phyloP scores from a whole-genome alignment of 2,888 invertebrate species.

The Drosophila yooni region DNA sequence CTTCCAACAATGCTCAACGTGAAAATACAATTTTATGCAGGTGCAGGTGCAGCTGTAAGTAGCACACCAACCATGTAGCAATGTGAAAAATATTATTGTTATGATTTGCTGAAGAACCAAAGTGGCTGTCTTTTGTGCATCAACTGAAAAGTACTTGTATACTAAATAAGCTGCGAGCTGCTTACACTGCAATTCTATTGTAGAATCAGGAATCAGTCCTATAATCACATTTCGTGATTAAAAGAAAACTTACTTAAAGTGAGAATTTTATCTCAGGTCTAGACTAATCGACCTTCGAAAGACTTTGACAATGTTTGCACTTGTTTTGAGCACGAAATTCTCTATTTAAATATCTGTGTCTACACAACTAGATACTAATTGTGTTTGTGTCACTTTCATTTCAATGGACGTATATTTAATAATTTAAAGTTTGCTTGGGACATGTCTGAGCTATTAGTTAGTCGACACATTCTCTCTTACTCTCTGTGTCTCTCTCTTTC shows the following conservation, averaged over 20 bases:
- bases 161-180: not conserved
- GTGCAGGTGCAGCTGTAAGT: not conserved
- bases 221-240: not conserved
- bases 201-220: no score
- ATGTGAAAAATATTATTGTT: constrained; percentile 25
- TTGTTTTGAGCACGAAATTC: not conserved
- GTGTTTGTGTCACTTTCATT: not conserved
- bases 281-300: not conserved
- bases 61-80: not conserved
- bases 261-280: not conserved
- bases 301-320: not conserved
- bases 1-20: not conserved
- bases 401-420: not conserved
- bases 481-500: not conserved
- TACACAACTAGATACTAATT: not conserved
- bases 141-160: not conserved
- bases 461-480: no score
- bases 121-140: not conserved
- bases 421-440: not conserved
- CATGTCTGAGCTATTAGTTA: not conserved
- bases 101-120: not conserved
- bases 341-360: not conserved
- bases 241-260: not conserved
- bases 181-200: not conserved
- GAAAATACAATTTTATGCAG: not conserved